Percentiles rank a stretch among this genome's conserved stretches.
phyloP scores from a whole-genome alignment of 2,888 invertebrate genomes.

The Trissoscelio sp. region DNA sequence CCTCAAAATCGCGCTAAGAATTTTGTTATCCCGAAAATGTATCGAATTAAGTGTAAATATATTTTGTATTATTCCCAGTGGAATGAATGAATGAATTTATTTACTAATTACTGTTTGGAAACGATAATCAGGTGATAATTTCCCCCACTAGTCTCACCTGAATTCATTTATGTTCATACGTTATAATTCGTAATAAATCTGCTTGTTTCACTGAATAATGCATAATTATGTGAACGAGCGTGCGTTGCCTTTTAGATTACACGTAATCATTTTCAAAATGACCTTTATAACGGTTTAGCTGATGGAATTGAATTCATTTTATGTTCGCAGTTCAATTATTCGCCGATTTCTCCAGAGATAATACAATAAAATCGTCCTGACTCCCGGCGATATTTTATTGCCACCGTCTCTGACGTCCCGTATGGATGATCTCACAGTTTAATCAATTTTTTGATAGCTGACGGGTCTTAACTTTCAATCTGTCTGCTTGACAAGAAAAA shows the following conservation, averaged over 20 bases:
- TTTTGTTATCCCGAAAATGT: too few species aligned
- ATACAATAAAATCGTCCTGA: constrained; percentile 11
- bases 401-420: background rate
- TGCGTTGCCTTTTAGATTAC: too few species aligned
- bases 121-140: too few species aligned
- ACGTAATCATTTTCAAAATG: constrained; percentile 16
- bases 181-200: constrained; percentile 13
- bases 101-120: too few species aligned
- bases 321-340: constrained; percentile 28
- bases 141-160: too few species aligned
- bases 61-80: too few species aligned
- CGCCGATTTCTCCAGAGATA: constrained; percentile 22
- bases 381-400: constrained; percentile 27
- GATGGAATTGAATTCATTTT: constrained; percentile 24
- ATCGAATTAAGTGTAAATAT: too few species aligned
- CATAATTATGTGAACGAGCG: constrained; percentile 3
- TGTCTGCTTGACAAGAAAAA: too few species aligned
- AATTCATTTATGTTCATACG: too few species aligned
- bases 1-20: background rate
- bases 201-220: constrained; percentile 3
- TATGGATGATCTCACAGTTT: constrained; percentile 9
- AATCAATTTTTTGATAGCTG: constrained; percentile 5
- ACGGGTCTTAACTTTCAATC: too few species aligned
- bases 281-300: background rate
- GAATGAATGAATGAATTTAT: too few species aligned